Evolutionary conservation across 2,888 invertebrate species (phyloP).

Genomic region (Hedya salicella): DNA sequence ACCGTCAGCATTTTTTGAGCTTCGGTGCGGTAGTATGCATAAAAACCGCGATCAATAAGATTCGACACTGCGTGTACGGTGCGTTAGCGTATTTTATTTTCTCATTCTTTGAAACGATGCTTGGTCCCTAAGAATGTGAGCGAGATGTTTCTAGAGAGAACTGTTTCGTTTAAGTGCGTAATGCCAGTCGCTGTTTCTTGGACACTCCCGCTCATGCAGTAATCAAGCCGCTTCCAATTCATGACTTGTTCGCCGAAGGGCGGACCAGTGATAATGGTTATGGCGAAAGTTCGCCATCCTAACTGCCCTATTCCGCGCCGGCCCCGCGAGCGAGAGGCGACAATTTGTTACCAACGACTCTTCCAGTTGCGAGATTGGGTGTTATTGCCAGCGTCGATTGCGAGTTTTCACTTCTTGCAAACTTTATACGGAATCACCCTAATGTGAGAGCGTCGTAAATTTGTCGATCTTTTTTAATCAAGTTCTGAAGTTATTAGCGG

Average conservation of each 20-base stretch:
- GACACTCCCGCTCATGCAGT: neutral
- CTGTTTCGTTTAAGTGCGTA: too few species aligned
- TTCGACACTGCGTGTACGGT: too few species aligned
- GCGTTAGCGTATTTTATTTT: too few species aligned
- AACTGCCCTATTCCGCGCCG: slow-evolving; percentile 62
- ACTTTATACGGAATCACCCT: slow-evolving; percentile 41
- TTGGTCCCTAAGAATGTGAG: too few species aligned
- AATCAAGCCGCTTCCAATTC: slow-evolving; percentile 32
- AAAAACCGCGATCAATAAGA: too few species aligned
- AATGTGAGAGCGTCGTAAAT: slow-evolving; percentile 39
- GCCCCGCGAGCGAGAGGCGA: slow-evolving; percentile 54
- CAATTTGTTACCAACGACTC: slow-evolving; percentile 68
- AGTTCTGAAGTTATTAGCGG: slow-evolving; percentile 9
- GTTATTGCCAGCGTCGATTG: slow-evolving; percentile 60
- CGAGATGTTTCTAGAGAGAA: too few species aligned
- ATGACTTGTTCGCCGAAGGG: slow-evolving; percentile 61
- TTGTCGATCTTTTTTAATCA: slow-evolving; percentile 37
- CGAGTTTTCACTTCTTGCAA: slow-evolving; percentile 53
- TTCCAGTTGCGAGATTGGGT: slow-evolving; percentile 56
- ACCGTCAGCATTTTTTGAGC: too few species aligned
- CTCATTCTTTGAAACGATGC: too few species aligned
- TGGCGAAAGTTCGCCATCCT: slow-evolving; percentile 74
- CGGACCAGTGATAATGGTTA: slow-evolving; percentile 80
- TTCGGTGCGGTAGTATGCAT: too few species aligned
- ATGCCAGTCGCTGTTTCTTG: neutral